Evolutionary conservation across 2,888 invertebrate genomes (phyloP).

Genomic region (Cerceris rybyensis): DNA sequence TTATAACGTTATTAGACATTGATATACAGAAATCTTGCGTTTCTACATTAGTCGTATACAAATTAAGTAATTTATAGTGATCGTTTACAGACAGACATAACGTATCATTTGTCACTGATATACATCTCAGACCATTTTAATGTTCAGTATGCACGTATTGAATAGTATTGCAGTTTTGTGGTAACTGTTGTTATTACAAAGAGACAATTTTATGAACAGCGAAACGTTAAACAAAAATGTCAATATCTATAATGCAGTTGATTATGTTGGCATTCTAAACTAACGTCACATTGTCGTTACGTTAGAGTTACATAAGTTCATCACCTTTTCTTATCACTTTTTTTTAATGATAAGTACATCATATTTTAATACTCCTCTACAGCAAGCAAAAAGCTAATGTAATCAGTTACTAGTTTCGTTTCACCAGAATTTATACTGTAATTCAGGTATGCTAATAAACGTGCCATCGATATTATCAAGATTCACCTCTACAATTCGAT

Average conservation of each 20-base stretch:
- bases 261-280: slow-evolving; percentile 46
- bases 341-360: slow-evolving; percentile 63
- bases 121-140: slow-evolving; percentile 42
- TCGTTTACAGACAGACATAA: slow-evolving; percentile 39
- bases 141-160: slow-evolving; percentile 41
- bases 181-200: slow-evolving; percentile 35
- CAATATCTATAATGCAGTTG: slow-evolving; percentile 37
- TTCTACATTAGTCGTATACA: slow-evolving; percentile 5
- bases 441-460: slow-evolving; percentile 33
- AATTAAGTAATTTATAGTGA: slow-evolving; percentile 18
- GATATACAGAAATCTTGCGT: background rate
- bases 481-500: slow-evolving; percentile 34
- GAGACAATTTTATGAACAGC: slow-evolving; percentile 46
- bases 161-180: slow-evolving; percentile 20
- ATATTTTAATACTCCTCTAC: slow-evolving; percentile 50
- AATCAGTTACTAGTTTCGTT: slow-evolving; percentile 41
- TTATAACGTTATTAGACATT: too few species aligned
- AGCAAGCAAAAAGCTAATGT: slow-evolving; percentile 53
- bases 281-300: slow-evolving; percentile 33
- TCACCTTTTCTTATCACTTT: slow-evolving; percentile 51
- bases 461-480: slow-evolving; percentile 31
- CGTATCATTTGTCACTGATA: slow-evolving; percentile 37
- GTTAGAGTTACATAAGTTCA: slow-evolving; percentile 48
- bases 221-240: slow-evolving; percentile 43
- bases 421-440: slow-evolving; percentile 53